These are phyloP conservation scores for Orientallactaga bullata DNA, from an alignment of 2,113 vertebrate genomes.

Conservation along the genomic window DNA sequence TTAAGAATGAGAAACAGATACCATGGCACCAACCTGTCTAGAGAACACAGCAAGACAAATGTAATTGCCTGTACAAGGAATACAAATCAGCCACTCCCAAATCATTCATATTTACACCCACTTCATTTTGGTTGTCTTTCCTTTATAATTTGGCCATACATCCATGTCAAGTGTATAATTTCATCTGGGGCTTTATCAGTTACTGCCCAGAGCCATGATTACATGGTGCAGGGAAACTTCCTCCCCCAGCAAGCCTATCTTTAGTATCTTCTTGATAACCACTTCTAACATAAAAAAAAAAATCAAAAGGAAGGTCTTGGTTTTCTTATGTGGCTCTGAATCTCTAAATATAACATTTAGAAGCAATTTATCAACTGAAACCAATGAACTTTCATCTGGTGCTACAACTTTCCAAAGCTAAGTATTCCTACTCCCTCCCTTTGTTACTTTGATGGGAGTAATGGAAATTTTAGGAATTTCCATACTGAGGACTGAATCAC, in stretches of 20 bases:
- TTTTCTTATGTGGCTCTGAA: conserved; percentile 73
- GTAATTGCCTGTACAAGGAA: conserved; percentile 80
- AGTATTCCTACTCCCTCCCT: not conserved
- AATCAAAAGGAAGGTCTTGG: conserved; percentile 76
- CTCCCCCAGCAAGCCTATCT: conserved; percentile 63
- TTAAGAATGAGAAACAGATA: conserved; percentile 79
- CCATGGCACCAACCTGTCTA: conserved; percentile 83
- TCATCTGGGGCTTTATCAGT: conserved; percentile 87
- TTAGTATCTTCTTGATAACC: conserved; percentile 75
- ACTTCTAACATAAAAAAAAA: conserved; percentile 74
- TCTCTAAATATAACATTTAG: conserved; percentile 74
- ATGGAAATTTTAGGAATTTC: conserved; percentile 13
- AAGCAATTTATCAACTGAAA: conserved; percentile 71
- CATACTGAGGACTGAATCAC: not conserved
- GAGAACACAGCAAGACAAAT: conserved; percentile 73
- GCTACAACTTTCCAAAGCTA: conserved; percentile 61
- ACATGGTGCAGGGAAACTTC: conserved; percentile 77
- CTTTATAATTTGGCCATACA: conserved; percentile 87
- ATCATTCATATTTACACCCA: conserved; percentile 84
- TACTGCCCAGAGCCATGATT: conserved; percentile 84
- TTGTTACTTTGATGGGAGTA: conserved; percentile 61
- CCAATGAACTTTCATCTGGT: conserved; percentile 48
- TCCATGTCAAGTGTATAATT: conserved; percentile 88
- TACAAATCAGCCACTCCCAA: conserved; percentile 80
- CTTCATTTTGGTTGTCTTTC: conserved; percentile 82